Conservation (phyloP, 2,888 invertebrate species). For the Nomada fucata region DNA sequence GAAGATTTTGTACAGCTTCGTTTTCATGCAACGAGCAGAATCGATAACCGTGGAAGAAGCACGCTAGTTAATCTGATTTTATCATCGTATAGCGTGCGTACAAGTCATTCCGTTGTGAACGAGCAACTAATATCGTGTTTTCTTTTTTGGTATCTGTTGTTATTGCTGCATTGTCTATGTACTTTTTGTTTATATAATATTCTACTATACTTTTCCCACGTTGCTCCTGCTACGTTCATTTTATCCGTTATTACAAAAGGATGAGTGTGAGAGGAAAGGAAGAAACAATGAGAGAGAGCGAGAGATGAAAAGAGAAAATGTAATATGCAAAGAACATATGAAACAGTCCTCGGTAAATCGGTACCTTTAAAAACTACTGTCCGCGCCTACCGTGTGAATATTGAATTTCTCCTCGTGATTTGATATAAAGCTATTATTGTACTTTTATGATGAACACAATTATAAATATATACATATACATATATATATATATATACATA, state of each 20-base stretch:
- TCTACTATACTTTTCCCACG: constrained; percentile 49
- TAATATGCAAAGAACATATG: constrained; percentile 52
- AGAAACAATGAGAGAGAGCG: background rate
- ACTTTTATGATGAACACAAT: constrained; percentile 83
- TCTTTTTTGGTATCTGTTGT: constrained; percentile 79
- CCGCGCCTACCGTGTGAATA: constrained; percentile 80
- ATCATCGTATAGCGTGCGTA: constrained; percentile 28
- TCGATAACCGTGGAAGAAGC: constrained; percentile 15
- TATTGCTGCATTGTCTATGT: constrained; percentile 75
- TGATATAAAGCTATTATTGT: constrained; percentile 83
- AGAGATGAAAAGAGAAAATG: constrained; percentile 23
- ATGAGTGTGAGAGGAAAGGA: background rate
- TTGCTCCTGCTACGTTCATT: constrained; percentile 61
- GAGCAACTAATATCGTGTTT: constrained; percentile 70
- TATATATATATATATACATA: constrained; percentile 55
- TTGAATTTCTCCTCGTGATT: constrained; percentile 82
- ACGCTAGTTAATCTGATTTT: background rate
- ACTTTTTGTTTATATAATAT: constrained; percentile 68
- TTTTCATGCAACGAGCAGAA: constrained; percentile 40
- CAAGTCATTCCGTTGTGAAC: constrained; percentile 69
- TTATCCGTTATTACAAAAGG: constrained; percentile 25
- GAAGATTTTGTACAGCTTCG: constrained; percentile 19
- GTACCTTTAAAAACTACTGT: constrained; percentile 74
- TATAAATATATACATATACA: constrained; percentile 82
- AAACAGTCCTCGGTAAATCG: constrained; percentile 67